phyloP scores from a whole-genome alignment of 2,888 invertebrate genomes.

The Dynastes maya region DNA sequence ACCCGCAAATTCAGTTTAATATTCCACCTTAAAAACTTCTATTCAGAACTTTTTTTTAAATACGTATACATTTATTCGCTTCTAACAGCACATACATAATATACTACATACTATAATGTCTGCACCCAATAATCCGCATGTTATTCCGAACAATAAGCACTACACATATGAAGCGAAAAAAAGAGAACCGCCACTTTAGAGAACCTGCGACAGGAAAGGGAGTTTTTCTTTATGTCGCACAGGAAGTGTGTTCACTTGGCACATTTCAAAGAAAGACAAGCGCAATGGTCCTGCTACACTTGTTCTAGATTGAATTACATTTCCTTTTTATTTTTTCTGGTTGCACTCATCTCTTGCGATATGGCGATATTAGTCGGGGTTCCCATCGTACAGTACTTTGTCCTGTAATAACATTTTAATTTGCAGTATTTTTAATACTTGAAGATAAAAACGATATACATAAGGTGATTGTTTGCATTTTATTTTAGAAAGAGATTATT shows the following conservation, averaged over 20 bases:
- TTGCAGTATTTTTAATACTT: too few relatives aligned
- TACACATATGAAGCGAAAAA: not conserved
- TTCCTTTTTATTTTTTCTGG: slow-evolving; percentile 40
- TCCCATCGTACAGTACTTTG: too few relatives aligned
- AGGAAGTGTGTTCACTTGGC: slow-evolving; percentile 51
- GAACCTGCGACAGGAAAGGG: slow-evolving; percentile 53
- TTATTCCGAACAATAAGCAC: slow-evolving; percentile 21
- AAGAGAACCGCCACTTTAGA: slow-evolving; percentile 47
- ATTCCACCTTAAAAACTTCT: too few relatives aligned
- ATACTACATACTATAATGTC: too few relatives aligned
- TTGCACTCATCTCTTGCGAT: slow-evolving; percentile 4
- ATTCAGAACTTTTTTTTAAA: too few relatives aligned
- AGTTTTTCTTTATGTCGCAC: slow-evolving; percentile 47
- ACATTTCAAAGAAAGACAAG: slow-evolving; percentile 43
- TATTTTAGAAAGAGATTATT: too few relatives aligned
- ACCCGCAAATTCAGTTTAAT: too few relatives aligned
- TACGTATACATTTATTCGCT: too few relatives aligned
- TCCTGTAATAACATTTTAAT: too few relatives aligned
- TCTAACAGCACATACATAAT: too few relatives aligned
- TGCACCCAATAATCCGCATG: not conserved
- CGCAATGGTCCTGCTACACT: slow-evolving; percentile 44
- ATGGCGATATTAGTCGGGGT: not conserved
- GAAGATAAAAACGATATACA: too few relatives aligned
- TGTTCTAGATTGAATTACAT: slow-evolving; percentile 51
- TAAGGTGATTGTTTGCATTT: too few relatives aligned